phyloP scores from a whole-genome alignment of 1,140 invertebrate species.

The Bombus polaris region DNA sequence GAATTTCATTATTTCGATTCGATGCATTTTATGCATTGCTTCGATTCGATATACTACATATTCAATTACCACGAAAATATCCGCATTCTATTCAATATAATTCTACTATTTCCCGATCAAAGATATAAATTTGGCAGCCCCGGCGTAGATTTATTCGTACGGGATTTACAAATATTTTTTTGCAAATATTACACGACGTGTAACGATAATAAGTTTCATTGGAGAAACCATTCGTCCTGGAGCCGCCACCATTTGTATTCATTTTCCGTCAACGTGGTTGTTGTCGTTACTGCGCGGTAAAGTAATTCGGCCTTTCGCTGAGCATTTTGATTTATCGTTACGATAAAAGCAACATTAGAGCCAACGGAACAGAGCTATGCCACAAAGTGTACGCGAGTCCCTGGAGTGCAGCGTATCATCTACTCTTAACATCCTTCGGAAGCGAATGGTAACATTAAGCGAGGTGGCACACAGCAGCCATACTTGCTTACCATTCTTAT shows the following conservation, averaged over 20 bases:
- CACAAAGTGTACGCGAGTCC: constrained; percentile 14
- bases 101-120: background rate
- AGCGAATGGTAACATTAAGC: constrained; percentile 33
- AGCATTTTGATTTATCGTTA: constrained; percentile 58
- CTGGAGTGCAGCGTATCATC: constrained; percentile 47
- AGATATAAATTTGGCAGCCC: background rate
- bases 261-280: constrained; percentile 48
- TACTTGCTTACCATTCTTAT: constrained; percentile 10
- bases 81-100: background rate
- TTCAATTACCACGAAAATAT: background rate
- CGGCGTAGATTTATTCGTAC: background rate
- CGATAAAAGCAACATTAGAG: constrained; percentile 61
- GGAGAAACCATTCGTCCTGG: constrained; percentile 23
- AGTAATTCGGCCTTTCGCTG: constrained; percentile 51
- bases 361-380: constrained; percentile 10
- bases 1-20: background rate
- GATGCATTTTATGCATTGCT: background rate
- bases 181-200: background rate
- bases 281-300: constrained; percentile 31
- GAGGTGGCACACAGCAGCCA: constrained; percentile 19
- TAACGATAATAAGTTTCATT: constrained; percentile 25
- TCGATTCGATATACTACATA: background rate
- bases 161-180: background rate
- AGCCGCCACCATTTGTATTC: constrained; percentile 39
- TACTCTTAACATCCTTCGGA: constrained; percentile 45